Evolutionary conservation across 2,888 invertebrate genomes (phyloP), one percentile per base, ranked within the genome.

Genomic region (Morpho achilles): DNA sequence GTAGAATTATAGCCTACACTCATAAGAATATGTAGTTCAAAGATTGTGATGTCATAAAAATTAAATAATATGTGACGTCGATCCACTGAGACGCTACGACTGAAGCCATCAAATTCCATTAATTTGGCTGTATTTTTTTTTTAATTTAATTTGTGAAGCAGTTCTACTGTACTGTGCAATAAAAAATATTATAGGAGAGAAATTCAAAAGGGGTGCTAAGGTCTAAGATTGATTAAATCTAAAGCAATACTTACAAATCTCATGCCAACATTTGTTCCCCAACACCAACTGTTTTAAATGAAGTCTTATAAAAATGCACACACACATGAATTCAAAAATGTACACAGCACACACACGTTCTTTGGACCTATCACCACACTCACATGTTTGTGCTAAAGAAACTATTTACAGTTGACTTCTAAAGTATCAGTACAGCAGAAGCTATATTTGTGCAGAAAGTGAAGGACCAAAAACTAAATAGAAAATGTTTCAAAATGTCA

Each of bases 11-110:
- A 89, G 83, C 85, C 87, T 88, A 89, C 73, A 71, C 73, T 90
- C 89, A 90, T 90, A 90, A 89, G 89, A 89, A 87, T 84, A 81
- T 82, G 83, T 87, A 80, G 73, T 78, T 72, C 67, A 69, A 64
- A 67, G 48, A 48, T 23, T 42, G 16, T 67, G 67, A 66, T 64
- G 60, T 60, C 49, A 56, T 50, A 61, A 62, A 58, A 59, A 56
- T 50, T 45, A 50, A 42, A 22, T 8, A 49, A 53, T 51, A 61
- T 64, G 32, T 72, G 74, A 75, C 76, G 75, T 75, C 76, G 66
- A 67, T 61, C 53, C 72, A 74, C 75, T 73, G 73, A 75, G 70
- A 50, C 62, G 61, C 65, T 59, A 60, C 58, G 62, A 60, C 65
- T 59, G 59, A 57, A 45, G 49, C 53, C 61, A 60, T 54, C 42